Percentiles rank a stretch among this genome's conserved stretches.
Conservation (phyloP, 35 echinoderm and acorn worm species). For the Holothuria glaberrima region DNA sequence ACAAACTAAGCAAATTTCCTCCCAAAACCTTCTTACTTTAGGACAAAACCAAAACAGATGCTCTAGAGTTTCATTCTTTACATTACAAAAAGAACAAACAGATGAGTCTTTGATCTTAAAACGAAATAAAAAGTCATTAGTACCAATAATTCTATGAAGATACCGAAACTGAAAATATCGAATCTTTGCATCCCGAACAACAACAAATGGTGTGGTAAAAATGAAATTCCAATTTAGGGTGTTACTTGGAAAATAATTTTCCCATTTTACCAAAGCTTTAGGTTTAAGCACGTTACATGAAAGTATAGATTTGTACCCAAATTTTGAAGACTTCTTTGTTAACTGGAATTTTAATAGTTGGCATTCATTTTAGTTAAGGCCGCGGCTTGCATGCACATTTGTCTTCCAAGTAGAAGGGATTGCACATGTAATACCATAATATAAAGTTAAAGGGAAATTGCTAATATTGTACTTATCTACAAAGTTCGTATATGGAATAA, state of each 20-base stretch:
- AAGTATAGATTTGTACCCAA: no score
- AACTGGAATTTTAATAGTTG: no score
- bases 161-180: background rate
- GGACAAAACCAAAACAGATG: background rate
- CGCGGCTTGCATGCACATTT: no score
- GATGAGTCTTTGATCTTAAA: background rate
- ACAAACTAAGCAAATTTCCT: no score
- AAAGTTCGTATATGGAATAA: no score
- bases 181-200: background rate
- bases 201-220: background rate
- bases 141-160: background rate
- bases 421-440: no score
- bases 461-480: no score
- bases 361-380: no score
- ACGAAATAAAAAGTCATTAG: no score
- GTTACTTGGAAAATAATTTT: background rate
- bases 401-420: no score
- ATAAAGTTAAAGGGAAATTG: no score
- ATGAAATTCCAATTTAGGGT: background rate
- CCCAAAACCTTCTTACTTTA: background rate
- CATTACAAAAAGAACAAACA: background rate
- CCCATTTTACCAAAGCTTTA: background rate
- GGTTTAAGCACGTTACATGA: no score
- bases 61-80: background rate
- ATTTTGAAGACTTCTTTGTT: background rate